A percentile compares a stretch with the other conserved stretches of the same genome.
phyloP scores from a whole-genome alignment of 2,797 vertebrate species.

The Ctenosaura bakeri region DNA sequence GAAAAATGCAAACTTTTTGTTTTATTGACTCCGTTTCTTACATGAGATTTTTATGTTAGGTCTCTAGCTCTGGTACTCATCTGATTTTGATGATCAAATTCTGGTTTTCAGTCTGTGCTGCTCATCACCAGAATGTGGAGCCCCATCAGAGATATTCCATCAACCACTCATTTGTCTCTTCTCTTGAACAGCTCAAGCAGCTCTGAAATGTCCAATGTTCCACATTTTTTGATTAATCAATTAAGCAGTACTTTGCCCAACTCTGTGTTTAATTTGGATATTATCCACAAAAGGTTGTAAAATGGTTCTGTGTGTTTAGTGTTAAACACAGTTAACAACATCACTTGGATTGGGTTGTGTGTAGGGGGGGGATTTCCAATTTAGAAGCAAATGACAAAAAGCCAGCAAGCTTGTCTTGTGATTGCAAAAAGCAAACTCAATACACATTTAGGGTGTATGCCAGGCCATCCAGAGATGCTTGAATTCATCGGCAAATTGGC shows the following conservation, averaged over 20 bases:
- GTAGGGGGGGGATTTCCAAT: constrained; percentile 1
- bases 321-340: constrained; percentile 53
- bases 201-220: constrained; percentile 59
- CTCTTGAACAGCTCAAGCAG: constrained; percentile 48
- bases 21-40: not conserved
- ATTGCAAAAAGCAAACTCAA: constrained; percentile 56
- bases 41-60: not conserved
- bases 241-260: constrained; percentile 49
- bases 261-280: constrained; percentile 60
- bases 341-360: constrained; percentile 34
- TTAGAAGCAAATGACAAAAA: constrained; percentile 65
- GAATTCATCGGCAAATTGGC: constrained; percentile 39
- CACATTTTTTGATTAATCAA: constrained; percentile 6
- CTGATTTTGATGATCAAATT: not conserved
- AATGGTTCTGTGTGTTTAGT: constrained; percentile 49
- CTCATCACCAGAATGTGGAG: not conserved
- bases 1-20: not conserved
- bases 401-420: constrained; percentile 32
- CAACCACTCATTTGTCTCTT: constrained; percentile 13
- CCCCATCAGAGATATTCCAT: not conserved
- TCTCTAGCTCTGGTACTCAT: not conserved
- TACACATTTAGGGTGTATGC: constrained; percentile 16
- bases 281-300: constrained; percentile 55
- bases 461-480: constrained; percentile 53
- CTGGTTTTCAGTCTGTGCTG: not conserved